Evolutionary conservation across 2,797 vertebrate genomes (phyloP).

Genomic region (Mormyrus hasselquistii): DNA sequence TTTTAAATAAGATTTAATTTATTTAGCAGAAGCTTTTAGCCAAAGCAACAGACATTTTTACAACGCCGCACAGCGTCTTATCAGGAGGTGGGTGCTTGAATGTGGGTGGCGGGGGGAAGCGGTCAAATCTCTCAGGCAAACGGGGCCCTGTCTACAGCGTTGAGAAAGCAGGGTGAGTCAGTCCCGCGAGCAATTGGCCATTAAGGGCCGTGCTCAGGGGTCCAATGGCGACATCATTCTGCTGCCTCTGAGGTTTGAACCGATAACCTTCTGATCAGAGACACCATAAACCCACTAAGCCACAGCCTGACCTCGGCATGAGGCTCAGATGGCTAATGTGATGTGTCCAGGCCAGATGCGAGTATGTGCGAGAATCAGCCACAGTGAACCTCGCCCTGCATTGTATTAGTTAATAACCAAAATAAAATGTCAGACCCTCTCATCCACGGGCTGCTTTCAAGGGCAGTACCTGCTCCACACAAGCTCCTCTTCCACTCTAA

Average conservation of each 20-base stretch:
- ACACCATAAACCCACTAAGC: background rate
- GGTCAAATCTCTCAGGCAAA: background rate
- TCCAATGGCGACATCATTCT: background rate
- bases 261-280: background rate
- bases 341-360: background rate
- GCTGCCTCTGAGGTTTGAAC: background rate
- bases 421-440: background rate
- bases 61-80: background rate
- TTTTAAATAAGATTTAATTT: background rate
- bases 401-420: background rate
- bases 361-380: background rate
- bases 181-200: background rate
- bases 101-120: background rate
- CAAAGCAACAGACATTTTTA: background rate
- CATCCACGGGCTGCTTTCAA: background rate
- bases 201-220: background rate
- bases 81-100: background rate
- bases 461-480: background rate
- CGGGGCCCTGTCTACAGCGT: background rate
- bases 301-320: background rate
- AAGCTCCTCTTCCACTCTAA: background rate
- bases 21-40: background rate
- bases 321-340: background rate
- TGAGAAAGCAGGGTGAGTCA: background rate
- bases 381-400: background rate